Percentiles rank a stretch among this genome's conserved stretches.
Conservation (phyloP, 2,113 vertebrate genomes). For the Sander lucioperca region DNA sequence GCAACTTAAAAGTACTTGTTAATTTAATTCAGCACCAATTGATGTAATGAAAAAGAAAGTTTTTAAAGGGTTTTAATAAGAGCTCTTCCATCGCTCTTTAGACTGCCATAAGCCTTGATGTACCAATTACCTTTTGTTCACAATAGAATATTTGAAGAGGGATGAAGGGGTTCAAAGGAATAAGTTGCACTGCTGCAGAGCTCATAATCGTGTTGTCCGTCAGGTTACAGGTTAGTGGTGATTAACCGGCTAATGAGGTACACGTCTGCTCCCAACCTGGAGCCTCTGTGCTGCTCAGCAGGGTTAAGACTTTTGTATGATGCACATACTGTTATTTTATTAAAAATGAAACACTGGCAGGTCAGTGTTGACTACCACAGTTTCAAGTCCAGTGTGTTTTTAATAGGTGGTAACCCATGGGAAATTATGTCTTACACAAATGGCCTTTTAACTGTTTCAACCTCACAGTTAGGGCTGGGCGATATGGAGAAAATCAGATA, state of each 20-base stretch:
- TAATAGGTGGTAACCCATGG: background rate
- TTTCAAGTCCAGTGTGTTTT: background rate
- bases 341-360: background rate
- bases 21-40: background rate
- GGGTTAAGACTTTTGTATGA: background rate
- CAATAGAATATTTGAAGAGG: background rate
- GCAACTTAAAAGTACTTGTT: background rate
- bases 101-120: background rate
- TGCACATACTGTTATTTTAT: constrained; percentile 10
- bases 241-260: constrained; percentile 55
- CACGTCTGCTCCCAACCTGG: background rate
- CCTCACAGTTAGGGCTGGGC: background rate
- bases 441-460: background rate
- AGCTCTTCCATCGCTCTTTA: background rate
- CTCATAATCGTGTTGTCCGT: constrained; percentile 36
- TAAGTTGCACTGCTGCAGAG: constrained; percentile 1
- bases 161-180: constrained; percentile 23
- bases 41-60: background rate
- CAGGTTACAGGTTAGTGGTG: constrained; percentile 51
- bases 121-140: constrained; percentile 33
- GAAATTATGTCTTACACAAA: background rate
- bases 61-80: background rate
- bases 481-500: too few relatives aligned
- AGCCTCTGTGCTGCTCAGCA: constrained; percentile 7
- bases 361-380: background rate